Conservation (phyloP, 2,797 vertebrate genomes). For the Bovichtus variegatus region DNA sequence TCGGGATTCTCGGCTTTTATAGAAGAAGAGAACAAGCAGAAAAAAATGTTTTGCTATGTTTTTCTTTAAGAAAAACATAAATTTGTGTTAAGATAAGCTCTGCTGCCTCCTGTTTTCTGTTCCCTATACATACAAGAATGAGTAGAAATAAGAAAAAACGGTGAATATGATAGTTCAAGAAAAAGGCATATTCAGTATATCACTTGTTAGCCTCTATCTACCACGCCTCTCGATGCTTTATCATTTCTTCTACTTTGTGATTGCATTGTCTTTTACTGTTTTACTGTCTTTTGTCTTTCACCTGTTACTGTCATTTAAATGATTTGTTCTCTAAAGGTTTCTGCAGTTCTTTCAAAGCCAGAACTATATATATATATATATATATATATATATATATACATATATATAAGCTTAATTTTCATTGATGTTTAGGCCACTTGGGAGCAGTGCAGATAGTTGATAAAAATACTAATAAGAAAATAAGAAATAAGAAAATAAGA, state of each 20-base stretch:
- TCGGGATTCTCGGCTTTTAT: slow-evolving; percentile 19
- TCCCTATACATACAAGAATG: not conserved
- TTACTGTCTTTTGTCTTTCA: no score
- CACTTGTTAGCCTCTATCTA: not conserved
- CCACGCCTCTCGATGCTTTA: not conserved
- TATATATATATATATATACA: no score
- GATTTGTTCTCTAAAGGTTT: not conserved
- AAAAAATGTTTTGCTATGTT: not conserved
- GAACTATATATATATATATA: not conserved
- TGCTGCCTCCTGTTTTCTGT: no score
- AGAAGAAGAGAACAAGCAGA: slow-evolving; percentile 21
- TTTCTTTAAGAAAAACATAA: slow-evolving; percentile 3
- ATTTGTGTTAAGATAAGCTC: not conserved
- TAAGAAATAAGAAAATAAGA: no score
- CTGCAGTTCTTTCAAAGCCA: not conserved
- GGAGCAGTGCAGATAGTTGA: not conserved
- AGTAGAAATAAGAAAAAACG: not conserved
- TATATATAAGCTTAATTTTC: no score
- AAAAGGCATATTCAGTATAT: not conserved
- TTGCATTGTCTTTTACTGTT: not conserved
- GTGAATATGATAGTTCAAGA: not conserved
- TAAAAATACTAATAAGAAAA: no score
- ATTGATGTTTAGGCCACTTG: not conserved
- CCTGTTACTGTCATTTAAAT: not conserved
- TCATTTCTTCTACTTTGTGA: not conserved